These are phyloP conservation scores for Protonibea diacanthus DNA, from an alignment of 2,797 vertebrate genomes.

Conservation along the genomic window DNA sequence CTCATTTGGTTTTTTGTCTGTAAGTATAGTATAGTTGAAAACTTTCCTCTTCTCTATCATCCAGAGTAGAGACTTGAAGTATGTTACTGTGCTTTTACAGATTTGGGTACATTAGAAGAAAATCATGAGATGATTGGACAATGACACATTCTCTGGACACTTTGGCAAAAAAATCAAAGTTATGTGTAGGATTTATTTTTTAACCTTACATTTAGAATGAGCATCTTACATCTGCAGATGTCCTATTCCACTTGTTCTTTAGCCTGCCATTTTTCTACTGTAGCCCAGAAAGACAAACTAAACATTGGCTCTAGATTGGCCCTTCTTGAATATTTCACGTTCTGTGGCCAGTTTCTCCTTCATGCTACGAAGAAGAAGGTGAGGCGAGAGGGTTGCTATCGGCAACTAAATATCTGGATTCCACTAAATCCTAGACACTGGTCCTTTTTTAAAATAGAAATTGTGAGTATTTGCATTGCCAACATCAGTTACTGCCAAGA, in stretches of 20 bases:
- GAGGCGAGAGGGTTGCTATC: too few relatives aligned
- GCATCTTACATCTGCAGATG: too few relatives aligned
- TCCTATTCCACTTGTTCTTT: too few relatives aligned
- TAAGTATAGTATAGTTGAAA: constrained; percentile 68
- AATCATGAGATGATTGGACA: neutral
- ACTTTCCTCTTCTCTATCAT: neutral
- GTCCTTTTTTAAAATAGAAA: constrained; percentile 1
- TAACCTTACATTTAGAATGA: too few relatives aligned
- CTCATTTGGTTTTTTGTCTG: constrained; percentile 85
- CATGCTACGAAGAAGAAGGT: too few relatives aligned
- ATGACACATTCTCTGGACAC: neutral
- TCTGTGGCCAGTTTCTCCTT: too few relatives aligned
- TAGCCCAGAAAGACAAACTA: too few relatives aligned
- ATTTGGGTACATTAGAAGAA: constrained; percentile 20
- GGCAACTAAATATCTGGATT: too few relatives aligned
- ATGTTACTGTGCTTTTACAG: neutral
- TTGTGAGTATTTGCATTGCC: constrained; percentile 45
- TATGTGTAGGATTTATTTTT: neutral
- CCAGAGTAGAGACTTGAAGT: neutral
- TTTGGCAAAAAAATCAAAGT: constrained; percentile 28
- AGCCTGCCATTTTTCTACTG: too few relatives aligned
- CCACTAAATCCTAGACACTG: too few relatives aligned
- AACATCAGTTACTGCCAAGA: constrained; percentile 39
- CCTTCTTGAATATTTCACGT: too few relatives aligned
- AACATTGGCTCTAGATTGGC: too few relatives aligned